Conservation (phyloP, 2,113 vertebrate genomes). For the Corvus hawaiiensis region DNA sequence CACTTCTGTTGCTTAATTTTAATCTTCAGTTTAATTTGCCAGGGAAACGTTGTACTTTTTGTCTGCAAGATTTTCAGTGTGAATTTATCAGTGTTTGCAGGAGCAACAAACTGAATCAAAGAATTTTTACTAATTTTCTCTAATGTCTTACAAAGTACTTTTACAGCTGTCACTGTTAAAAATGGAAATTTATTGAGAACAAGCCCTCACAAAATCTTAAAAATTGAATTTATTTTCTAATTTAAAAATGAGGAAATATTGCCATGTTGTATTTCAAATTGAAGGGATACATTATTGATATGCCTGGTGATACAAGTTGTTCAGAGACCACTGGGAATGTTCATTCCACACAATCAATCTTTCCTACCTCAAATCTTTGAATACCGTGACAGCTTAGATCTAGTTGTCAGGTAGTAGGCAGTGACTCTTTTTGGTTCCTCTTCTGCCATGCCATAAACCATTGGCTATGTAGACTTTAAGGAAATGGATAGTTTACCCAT, state of each 20-base stretch:
- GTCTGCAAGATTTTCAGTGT: neutral
- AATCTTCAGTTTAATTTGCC: neutral
- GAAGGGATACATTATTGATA: neutral
- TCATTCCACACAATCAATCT: neutral
- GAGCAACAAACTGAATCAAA: neutral
- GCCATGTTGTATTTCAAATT: neutral
- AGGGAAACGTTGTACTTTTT: neutral
- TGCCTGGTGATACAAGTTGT: neutral
- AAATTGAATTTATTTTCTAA: neutral
- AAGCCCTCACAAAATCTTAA: neutral
- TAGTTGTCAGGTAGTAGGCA: neutral
- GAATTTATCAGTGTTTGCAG: neutral
- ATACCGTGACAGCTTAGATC: neutral
- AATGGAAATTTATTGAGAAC: neutral
- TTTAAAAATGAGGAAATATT: neutral
- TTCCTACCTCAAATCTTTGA: neutral
- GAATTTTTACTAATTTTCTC: neutral
- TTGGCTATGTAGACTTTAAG: rapidly evolving
- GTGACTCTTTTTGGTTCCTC: neutral
- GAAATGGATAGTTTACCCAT: neutral
- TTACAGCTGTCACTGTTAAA: neutral
- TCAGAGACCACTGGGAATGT: neutral
- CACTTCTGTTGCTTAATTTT: neutral
- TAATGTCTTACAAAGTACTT: neutral
- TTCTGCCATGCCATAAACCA: neutral